phyloP scores from a whole-genome alignment of 2,113 vertebrate genomes.

The Agelaius tricolor region DNA sequence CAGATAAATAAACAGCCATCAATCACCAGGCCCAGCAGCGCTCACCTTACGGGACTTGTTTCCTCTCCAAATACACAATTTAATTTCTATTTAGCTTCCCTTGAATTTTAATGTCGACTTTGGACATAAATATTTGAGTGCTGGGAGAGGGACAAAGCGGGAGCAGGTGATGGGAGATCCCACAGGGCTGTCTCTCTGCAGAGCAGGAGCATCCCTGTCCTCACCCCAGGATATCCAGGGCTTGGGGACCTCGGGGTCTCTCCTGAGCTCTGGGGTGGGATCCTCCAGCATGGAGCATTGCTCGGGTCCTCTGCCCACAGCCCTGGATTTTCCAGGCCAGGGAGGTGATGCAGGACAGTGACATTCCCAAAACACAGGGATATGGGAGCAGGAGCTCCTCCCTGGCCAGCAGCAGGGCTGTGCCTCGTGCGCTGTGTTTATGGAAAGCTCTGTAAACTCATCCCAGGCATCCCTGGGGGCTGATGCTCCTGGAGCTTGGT shows the following conservation, averaged over 20 bases:
- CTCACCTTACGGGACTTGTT: constrained; percentile 61
- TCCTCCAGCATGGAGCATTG: background rate
- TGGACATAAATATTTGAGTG: constrained; percentile 46
- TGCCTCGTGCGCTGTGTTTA: background rate
- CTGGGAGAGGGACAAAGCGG: background rate
- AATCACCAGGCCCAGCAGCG: constrained; percentile 30
- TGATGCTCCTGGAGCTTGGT: background rate
- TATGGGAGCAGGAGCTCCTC: background rate
- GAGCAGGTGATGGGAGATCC: background rate
- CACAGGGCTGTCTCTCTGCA: background rate
- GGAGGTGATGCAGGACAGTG: background rate
- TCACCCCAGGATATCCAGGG: no score
- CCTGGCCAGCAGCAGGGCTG: background rate
- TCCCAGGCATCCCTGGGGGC: background rate
- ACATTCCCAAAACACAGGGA: fast-evolving
- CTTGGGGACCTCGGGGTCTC: background rate
- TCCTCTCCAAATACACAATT: constrained; percentile 65
- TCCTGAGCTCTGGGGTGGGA: background rate
- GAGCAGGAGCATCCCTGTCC: background rate
- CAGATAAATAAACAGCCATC: constrained; percentile 66
- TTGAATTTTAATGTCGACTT: constrained; percentile 55
- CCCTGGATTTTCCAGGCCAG: background rate
- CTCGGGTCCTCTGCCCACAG: background rate
- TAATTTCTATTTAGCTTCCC: constrained; percentile 51
- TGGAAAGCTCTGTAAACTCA: background rate